Conservation (phyloP, 2,113 vertebrate species). For the Mustela lutreola region DNA sequence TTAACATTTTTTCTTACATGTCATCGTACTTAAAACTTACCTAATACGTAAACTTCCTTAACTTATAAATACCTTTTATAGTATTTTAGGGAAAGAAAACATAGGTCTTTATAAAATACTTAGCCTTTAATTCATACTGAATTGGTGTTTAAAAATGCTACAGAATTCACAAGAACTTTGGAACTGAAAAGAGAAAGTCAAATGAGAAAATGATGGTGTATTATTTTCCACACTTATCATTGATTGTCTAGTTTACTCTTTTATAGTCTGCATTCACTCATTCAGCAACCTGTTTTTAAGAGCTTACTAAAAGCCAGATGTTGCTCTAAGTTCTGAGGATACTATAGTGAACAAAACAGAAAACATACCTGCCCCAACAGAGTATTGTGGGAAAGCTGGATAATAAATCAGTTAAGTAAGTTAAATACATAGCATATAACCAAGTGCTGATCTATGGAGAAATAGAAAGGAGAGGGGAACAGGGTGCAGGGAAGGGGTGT, state of each 20-base stretch:
- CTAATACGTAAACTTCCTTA: background rate
- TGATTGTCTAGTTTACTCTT: background rate
- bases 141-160: background rate
- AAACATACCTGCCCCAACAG: background rate
- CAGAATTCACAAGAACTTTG: background rate
- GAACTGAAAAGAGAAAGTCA: background rate
- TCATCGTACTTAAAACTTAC: background rate
- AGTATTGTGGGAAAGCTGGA: background rate
- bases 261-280: background rate
- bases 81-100: background rate
- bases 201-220: background rate
- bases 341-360: background rate
- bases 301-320: background rate
- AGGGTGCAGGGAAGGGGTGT: background rate
- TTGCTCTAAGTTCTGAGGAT: background rate
- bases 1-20: background rate
- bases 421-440: background rate
- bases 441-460: background rate
- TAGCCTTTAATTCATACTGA: background rate
- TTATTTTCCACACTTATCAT: background rate
- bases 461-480: background rate
- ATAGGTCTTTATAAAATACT: background rate
- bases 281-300: background rate
- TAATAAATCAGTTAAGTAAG: background rate
- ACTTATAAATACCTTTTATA: background rate